Evolutionary conservation across 2,888 invertebrate species (phyloP), one percentile per base, ranked within the genome.

Genomic region (Synanthedon andrenaeformis): DNA sequence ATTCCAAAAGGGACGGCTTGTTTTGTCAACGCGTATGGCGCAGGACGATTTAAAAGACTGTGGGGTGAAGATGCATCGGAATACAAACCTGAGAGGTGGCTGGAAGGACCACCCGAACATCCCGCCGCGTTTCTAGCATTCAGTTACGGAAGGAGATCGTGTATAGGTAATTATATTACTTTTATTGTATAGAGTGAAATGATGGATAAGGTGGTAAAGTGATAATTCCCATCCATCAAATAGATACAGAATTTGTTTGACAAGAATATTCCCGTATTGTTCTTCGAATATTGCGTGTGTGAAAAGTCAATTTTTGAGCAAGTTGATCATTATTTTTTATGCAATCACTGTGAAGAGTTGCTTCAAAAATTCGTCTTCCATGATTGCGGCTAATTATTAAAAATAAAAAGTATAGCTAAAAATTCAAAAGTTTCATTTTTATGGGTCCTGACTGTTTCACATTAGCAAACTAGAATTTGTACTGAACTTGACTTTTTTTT

Each of bases 1-100:
- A 58, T 82, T 0, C 78, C 80, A 0, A 64, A 65, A 42, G 79
- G 76, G 1, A 62, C 77, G 0, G 59, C 54, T 0, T 74, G 72
- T 45, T 61, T 42, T 0, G 59, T 82, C 3, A 79, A 74, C 60
- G 51, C 54, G 0, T 76, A 73, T 69, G 82, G 75, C 2, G 71
- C 78, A 0, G 79, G 79, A 0, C 64, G 80, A 1, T 78, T 78
- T 0, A 57, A 53, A 2, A 63, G 62, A 0, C 51, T 57, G 13
- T 84, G 82, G 82, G 82, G 82, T 0, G 51, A 63, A 0, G 77
- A 79, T 51, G 80, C 74, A 0, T 53, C 51, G 3, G 56, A 65
- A 51, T 84, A 62, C 62, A 59, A 63, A 0, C 82, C 83, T 0
- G 80, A 81, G 56, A 64, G 83, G 1, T 84, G 83, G 83, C 59